These are phyloP conservation scores for Erythrocercus mccallii DNA, from an alignment of 2,113 vertebrate genomes.

Conservation along the genomic window DNA sequence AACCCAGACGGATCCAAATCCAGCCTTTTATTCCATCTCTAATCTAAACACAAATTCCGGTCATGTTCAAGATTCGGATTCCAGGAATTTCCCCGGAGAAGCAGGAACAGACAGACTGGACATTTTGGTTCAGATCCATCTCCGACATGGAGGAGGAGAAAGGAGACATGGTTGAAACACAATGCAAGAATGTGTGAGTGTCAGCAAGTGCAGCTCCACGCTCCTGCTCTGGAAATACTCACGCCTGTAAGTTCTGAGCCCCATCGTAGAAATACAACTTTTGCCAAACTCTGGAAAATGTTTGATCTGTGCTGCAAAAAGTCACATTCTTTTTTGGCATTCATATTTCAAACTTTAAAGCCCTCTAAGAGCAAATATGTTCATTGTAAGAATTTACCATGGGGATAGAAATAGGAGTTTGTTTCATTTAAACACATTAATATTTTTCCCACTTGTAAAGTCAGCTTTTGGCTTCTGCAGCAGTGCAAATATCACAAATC, in stretches of 20 bases:
- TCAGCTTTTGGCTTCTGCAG: slow-evolving; percentile 60
- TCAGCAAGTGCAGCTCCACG: slow-evolving; percentile 45
- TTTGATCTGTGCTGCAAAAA: slow-evolving; percentile 51
- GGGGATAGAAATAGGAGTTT: slow-evolving; percentile 53
- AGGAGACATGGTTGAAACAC: slow-evolving; percentile 39
- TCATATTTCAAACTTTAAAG: slow-evolving; percentile 60
- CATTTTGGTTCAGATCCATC: slow-evolving; percentile 51
- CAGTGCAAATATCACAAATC: slow-evolving; percentile 40
- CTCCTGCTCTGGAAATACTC: slow-evolving; percentile 62
- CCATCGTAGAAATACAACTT: neutral
- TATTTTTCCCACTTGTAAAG: slow-evolving; percentile 64
- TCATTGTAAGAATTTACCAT: slow-evolving; percentile 27
- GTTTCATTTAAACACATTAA: slow-evolving; percentile 59
- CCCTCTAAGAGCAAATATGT: slow-evolving; percentile 38
- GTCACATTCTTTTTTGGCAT: slow-evolving; percentile 61
- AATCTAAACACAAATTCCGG: slow-evolving; percentile 27
- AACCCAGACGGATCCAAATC: neutral
- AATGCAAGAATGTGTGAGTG: slow-evolving; percentile 57
- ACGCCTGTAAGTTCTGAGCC: neutral
- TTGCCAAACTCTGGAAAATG: slow-evolving; percentile 52
- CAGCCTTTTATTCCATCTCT: neutral
- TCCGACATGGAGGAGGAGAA: neutral
- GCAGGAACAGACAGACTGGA: slow-evolving; percentile 1
- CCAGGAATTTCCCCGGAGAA: slow-evolving; percentile 17
- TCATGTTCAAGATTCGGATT: slow-evolving; percentile 1